These are phyloP conservation scores for Trichogramma pretiosum DNA, from an alignment of 1,140 invertebrate species.

Conservation along the genomic window DNA sequence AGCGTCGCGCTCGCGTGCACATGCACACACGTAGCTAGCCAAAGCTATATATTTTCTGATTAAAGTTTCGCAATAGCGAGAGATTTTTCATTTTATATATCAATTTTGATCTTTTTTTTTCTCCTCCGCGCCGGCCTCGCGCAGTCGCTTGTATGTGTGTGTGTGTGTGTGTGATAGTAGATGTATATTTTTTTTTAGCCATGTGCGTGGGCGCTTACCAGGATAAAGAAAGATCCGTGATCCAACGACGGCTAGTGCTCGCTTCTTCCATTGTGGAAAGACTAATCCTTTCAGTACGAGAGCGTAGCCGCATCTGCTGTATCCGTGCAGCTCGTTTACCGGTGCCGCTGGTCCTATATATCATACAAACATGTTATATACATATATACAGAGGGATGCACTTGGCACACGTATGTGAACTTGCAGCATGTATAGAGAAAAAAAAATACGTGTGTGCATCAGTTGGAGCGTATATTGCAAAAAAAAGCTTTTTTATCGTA, in stretches of 20 bases:
- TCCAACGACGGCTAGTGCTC: conserved; percentile 51
- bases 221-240: conserved; percentile 54
- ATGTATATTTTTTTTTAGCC: no score
- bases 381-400: conserved; percentile 6
- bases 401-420: not conserved
- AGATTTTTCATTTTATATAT: no score
- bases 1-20: conserved; percentile 11
- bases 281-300: conserved; percentile 58
- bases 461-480: no score
- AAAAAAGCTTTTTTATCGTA: no score
- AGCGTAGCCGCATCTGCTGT: conserved; percentile 50
- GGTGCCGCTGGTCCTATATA: conserved; percentile 49
- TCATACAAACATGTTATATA: conserved; percentile 1
- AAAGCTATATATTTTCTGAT: no score
- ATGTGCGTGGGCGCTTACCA: no score
- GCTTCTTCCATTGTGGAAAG: conserved; percentile 58
- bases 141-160: not conserved
- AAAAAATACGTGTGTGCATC: not conserved
- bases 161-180: not conserved
- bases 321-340: conserved; percentile 38
- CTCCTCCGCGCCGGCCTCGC: not conserved
- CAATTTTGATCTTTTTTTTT: not conserved
- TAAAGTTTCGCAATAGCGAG: no score
- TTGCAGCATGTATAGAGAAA: not conserved
- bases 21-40: not conserved